A percentile compares a stretch with the other conserved stretches of the same genome.
phyloP scores from a whole-genome alignment of 2,888 invertebrate species.

The Latrodectus elegans region DNA sequence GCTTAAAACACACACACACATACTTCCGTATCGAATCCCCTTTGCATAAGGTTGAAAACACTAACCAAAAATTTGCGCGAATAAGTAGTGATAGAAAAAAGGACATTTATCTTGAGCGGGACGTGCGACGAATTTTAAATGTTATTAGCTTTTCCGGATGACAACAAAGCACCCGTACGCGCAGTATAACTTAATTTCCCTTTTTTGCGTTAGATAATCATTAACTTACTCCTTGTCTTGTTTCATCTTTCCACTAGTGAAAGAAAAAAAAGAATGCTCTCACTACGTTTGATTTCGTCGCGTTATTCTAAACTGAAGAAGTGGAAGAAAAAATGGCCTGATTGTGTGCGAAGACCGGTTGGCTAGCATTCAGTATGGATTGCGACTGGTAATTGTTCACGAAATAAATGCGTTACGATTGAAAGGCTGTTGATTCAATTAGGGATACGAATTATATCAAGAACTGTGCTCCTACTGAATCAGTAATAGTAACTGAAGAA shows the following conservation, averaged over 20 bases:
- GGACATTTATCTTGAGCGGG: slow-evolving; percentile 58
- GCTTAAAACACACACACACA: no score
- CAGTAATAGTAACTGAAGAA: no score
- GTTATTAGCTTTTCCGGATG: slow-evolving; percentile 61
- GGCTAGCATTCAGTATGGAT: neutral
- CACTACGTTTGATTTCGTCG: slow-evolving; percentile 45
- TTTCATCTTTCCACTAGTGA: slow-evolving; percentile 39
- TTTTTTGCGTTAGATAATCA: slow-evolving; percentile 54
- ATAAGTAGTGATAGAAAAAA: slow-evolving; percentile 26
- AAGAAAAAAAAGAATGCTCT: slow-evolving; percentile 40
- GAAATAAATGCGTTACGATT: slow-evolving; percentile 28
- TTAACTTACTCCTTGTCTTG: slow-evolving; percentile 47
- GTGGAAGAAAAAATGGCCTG: slow-evolving; percentile 37
- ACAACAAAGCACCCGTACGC: slow-evolving; percentile 59
- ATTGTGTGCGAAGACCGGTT: slow-evolving; percentile 43
- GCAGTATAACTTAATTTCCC: slow-evolving; percentile 65
- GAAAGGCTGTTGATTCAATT: neutral
- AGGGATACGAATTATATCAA: neutral
- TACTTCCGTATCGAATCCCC: no score
- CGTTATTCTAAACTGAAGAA: slow-evolving; percentile 45
- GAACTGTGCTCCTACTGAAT: neutral
- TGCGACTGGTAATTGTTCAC: slow-evolving; percentile 41
- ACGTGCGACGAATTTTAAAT: slow-evolving; percentile 66
- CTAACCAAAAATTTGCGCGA: neutral
- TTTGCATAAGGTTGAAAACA: no score